Conservation (phyloP, 1,140 invertebrate genomes). For the Philaenus spumarius region DNA sequence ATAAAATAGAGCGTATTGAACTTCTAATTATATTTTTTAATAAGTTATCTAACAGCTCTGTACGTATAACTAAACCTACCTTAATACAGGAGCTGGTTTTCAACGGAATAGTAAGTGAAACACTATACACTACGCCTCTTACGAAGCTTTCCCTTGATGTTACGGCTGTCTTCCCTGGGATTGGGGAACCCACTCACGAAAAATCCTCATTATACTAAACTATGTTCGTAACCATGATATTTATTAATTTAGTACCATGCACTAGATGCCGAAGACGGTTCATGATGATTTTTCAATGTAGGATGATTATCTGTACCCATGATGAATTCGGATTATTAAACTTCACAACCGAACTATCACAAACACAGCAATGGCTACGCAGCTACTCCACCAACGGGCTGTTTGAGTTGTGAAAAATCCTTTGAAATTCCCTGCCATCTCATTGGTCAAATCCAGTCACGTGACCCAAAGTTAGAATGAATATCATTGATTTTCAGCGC, state of each 20-base stretch:
- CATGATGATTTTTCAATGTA: slow-evolving; percentile 27
- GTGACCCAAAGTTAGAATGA: slow-evolving; percentile 26
- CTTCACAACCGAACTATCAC: slow-evolving; percentile 39
- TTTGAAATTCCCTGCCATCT: slow-evolving; percentile 31
- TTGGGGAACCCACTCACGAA: slow-evolving; percentile 32
- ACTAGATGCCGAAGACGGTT: slow-evolving; percentile 32
- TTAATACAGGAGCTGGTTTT: slow-evolving; percentile 36
- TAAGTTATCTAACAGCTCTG: slow-evolving; percentile 22
- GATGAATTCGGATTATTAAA: slow-evolving; percentile 37
- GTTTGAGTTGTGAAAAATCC: slow-evolving; percentile 34
- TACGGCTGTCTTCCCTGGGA: slow-evolving; percentile 40
- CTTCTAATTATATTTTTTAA: slow-evolving; percentile 29
- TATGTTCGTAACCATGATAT: slow-evolving; percentile 22
- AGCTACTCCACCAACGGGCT: slow-evolving; percentile 34
- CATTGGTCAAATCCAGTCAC: slow-evolving; percentile 32
- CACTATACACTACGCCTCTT: slow-evolving; percentile 41
- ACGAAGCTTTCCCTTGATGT: slow-evolving; percentile 39
- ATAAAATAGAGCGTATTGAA: neutral
- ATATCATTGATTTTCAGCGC: slow-evolving; percentile 25
- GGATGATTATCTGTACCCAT: slow-evolving; percentile 38
- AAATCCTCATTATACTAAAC: slow-evolving; percentile 23
- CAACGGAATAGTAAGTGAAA: slow-evolving; percentile 34
- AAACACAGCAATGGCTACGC: slow-evolving; percentile 47
- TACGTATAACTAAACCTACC: slow-evolving; percentile 34
- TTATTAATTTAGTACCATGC: slow-evolving; percentile 35